Base-by-base conservation (phyloP, 1,140 invertebrate species). In the Pemphigus obesinymphae region DNA sequence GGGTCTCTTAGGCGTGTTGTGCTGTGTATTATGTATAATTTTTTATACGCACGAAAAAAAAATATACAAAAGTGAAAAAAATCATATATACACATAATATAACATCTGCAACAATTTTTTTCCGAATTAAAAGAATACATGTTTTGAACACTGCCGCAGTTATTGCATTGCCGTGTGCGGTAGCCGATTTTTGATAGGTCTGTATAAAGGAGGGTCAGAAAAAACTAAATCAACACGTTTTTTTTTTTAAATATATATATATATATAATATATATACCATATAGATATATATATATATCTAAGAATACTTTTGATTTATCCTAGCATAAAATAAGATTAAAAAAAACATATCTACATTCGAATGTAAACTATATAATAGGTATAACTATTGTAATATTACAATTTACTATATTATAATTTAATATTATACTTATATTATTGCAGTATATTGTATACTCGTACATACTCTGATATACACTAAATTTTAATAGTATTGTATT, bases 71-170 rank as follows among this genome's bases (percentile, higher is more conserved):
- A 31, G 17, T 26, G 26, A 80, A 80, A 80, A 80, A 80, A 55
- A 23, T n/a, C n/a, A n/a, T 11, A 45, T 40, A 11, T 11, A 4
- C 1, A 13, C 31, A 23, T 70, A 40, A 23, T 45, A 63, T n/a
- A 63, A 45, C 76, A 80, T 43, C 3, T 31, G 55, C 23, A 61
- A 61, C 37, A 61, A 58, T 55, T 78, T 61, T 78, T 76, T 58
- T 55, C 17, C 11, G 55, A 34, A 34, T n/a, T 15, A 23, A 78
- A 55, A 78, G 58, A 78, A 55, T 37, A 78, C 29, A 78, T n/a
- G 73, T 75, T 75, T 31, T 31, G 26, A 50, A n/a, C n/a, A n/a
- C 34, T 53, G 43, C 5, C 1, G 34, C n/a, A n/a, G n/a, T n/a
- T n/a, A n/a, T n/a, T n/a, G n/a, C n/a, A n/a, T n/a, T 37, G 48